Conservation (phyloP, 37 sponge, comb jelly and placozoan species). For the Tethya wilhelma region DNA sequence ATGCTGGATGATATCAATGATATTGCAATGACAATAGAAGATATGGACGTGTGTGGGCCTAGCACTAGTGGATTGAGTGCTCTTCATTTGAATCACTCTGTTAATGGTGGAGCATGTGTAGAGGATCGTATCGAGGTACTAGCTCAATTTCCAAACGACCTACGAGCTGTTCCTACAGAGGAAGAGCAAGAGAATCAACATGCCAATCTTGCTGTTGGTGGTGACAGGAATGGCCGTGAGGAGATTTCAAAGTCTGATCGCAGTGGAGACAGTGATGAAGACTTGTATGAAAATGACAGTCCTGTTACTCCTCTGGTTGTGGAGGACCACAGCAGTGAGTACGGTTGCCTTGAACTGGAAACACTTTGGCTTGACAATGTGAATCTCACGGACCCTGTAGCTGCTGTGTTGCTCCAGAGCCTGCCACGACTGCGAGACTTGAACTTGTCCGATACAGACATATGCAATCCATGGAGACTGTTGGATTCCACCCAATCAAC, state of each 20-base stretch:
- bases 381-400: conserved; percentile 29
- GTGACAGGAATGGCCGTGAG: neutral
- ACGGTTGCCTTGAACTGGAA: conserved; percentile 32
- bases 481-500: conserved; percentile 1
- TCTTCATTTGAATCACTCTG: too few relatives aligned
- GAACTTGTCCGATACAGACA: conserved; percentile 19
- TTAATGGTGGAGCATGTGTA: too few relatives aligned
- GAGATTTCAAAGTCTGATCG: neutral
- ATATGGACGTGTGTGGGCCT: too few relatives aligned
- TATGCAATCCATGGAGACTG: conserved; percentile 43
- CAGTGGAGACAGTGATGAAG: conserved; percentile 10
- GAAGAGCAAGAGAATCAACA: conserved; percentile 3
- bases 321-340: conserved; percentile 24
- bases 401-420: conserved; percentile 17
- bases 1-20: too few relatives aligned
- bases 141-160: neutral
- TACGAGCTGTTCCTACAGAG: neutral
- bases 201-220: neutral
- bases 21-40: too few relatives aligned
- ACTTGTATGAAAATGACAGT: conserved; percentile 28
- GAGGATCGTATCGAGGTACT: too few relatives aligned
- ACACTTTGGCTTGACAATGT: conserved; percentile 35
- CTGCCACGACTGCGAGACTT: conserved; percentile 7
- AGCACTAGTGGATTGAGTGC: too few relatives aligned
- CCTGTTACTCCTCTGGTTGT: neutral